Evolutionary conservation across 2,797 vertebrate species (phyloP).

Genomic region (Betta splendens): DNA sequence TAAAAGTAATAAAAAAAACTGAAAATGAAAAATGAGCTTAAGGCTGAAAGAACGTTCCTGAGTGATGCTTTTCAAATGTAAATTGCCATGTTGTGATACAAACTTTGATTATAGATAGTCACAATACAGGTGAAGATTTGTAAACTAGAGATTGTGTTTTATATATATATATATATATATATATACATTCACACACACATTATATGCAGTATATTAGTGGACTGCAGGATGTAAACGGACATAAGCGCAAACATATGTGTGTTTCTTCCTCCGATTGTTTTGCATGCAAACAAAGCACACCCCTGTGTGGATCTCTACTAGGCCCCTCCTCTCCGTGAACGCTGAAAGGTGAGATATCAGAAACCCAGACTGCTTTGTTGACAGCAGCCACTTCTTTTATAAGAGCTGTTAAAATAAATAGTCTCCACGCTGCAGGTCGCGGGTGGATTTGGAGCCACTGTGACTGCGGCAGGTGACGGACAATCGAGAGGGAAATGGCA

Average conservation of each 20-base stretch:
- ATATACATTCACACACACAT: too few relatives aligned
- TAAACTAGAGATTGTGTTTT: too few relatives aligned
- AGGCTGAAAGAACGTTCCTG: neutral
- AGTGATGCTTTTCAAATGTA: neutral
- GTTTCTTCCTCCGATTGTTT: slow-evolving; percentile 46
- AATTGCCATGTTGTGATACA: neutral
- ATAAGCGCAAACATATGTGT: slow-evolving; percentile 6
- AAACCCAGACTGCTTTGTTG: slow-evolving; percentile 47
- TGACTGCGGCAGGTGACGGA: slow-evolving; percentile 11
- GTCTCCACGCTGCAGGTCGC: slow-evolving; percentile 8
- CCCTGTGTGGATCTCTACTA: slow-evolving; percentile 37
- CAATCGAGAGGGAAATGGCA: slow-evolving; percentile 50
- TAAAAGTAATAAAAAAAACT: neutral
- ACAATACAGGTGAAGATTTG: too few relatives aligned
- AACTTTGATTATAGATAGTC: too few relatives aligned
- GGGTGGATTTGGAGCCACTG: slow-evolving; percentile 16
- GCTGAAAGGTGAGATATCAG: slow-evolving; percentile 58
- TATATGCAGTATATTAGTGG: too few relatives aligned
- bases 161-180: too few relatives aligned
- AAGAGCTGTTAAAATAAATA: slow-evolving; percentile 34
- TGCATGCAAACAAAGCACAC: slow-evolving; percentile 52
- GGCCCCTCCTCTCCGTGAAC: slow-evolving; percentile 55
- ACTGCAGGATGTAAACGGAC: neutral
- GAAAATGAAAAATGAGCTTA: neutral
- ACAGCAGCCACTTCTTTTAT: slow-evolving; percentile 31